Base-by-base conservation (phyloP, 2,888 invertebrate species). In the Drosophila lutescens region DNA sequence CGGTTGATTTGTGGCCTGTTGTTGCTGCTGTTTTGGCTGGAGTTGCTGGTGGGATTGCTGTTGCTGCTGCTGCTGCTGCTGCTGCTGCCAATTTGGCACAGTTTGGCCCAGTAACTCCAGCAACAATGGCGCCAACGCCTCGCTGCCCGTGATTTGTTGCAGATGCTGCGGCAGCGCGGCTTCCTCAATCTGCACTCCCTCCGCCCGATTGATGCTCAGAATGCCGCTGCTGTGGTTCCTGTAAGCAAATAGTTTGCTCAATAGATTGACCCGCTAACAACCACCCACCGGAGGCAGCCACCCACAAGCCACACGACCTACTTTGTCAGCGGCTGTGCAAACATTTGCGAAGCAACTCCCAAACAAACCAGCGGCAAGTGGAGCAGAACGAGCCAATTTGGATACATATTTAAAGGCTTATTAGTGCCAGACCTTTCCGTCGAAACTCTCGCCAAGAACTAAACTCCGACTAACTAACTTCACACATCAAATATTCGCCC, bases 261-360 rank as follows among this genome's bases (percentile, higher is more conserved):
- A 86, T 77, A 60, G 75, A 70, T 86, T 88, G 75, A 77, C 84
- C 86, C 41, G 59, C 66, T 63, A 20, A 41, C 50, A 23, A 56
- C 15, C 47, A 15, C 30, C 30, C 47, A 47, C 15, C 8, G 9
- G 15, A 8, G 3, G 40, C 40, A 23, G 54, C 56, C 36, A 32
- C 38, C 12, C 32, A 17, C 30, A 17, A 20, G 20, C 17, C 49
- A 34, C 17, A 34, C 53, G 84, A 83, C 88, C 87, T 88, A 83
- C 82, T 88, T 88, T 71, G 61, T 38, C 58, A 65, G 60, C 66
- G 80, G 82, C 80, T 83, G 81, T 80, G 65, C 73, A 74, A 86
- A 86, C 71, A 86, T 47, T 65, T 84, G 87, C 12, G 67, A 69
- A n/a, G 54, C 67, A 61, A 36, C 49, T 41, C 26, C 65, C 62